Conservation (phyloP, 1,140 invertebrate species). For the Pectinophora gossypiella region DNA sequence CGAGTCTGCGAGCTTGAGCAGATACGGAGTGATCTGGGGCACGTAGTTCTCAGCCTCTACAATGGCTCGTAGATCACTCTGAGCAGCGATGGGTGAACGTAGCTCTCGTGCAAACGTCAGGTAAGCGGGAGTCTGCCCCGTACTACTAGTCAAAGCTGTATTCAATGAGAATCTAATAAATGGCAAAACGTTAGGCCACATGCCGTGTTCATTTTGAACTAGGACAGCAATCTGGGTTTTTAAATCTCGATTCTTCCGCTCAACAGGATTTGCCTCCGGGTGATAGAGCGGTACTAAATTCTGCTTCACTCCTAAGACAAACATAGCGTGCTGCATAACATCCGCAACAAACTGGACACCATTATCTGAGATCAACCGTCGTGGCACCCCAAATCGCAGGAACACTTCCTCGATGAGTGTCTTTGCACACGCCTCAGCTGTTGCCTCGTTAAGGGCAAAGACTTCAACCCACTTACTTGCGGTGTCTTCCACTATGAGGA, state of each 20-base stretch:
- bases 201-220: background rate
- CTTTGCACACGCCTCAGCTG: conserved; percentile 12
- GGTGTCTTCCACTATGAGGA: conserved; percentile 29
- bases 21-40: too few relatives aligned
- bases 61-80: too few relatives aligned
- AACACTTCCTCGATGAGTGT: conserved; percentile 8
- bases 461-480: conserved; percentile 20
- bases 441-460: conserved; percentile 20
- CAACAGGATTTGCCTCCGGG: conserved; percentile 38
- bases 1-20: conserved; percentile 9
- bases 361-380: conserved; percentile 11
- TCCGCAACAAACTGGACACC: conserved; percentile 11
- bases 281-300: conserved; percentile 34
- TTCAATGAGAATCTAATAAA: background rate
- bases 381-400: conserved; percentile 10
- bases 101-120: too few relatives aligned
- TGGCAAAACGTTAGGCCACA: background rate
- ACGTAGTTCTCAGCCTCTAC: too few relatives aligned
- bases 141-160: too few relatives aligned
- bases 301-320: conserved; percentile 28
- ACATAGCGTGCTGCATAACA: conserved; percentile 21
- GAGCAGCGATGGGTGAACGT: too few relatives aligned
- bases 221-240: conserved; percentile 12
- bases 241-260: conserved; percentile 38
- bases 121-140: too few relatives aligned